Evolutionary conservation across 2,113 vertebrate genomes (phyloP), one percentile per base, ranked within the genome.

Genomic region (Herpetotheres cachinnans): DNA sequence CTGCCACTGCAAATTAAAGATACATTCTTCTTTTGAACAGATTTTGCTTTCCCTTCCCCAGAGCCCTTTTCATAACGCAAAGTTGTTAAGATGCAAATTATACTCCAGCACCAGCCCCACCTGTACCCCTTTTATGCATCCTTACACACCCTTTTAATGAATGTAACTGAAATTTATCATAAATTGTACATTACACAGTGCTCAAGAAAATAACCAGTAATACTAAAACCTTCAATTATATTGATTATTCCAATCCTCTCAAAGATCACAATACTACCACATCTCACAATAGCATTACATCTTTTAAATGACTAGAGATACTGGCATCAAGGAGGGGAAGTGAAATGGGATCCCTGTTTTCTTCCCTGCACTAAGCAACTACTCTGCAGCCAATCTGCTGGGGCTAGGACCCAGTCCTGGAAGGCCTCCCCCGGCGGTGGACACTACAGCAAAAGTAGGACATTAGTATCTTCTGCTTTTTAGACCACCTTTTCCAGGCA

Each of bases 71-170:
- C 27, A 47, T 36, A 86, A 77, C 49, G 17, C 16, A 5, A 56
- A 77, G 24, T 49, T 70, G 36, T 80, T 94, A 58, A 83, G 24
- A 94, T 86, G 72, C 40, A 95, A 92, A 95, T 93, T 89, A 89
- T 24, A 83, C 47, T 40, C 49, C 24, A 83, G 40, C 38, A 67
- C 7, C 65, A 82, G 27, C 22, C 47, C 42, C 66, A 86, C 54
- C n/a, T 55, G 52, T 87, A 73, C 40, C 29, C 10, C 19, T 40
- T 88, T 86, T 72, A 46, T 71, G n/a, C 32, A 82, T 82, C 62
- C 27, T 84, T 70, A n/a, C 27, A 63, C 27, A 81, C 1, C 1
- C 19, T 73, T 74, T 58, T 46, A 92, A 66, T 26, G 24, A 52
- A 52, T 13, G 7, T 24, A 73, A 70, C 21, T 44, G 38, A 87